phyloP scores from a whole-genome alignment of 2,888 invertebrate genomes.

The Monochamus alternatus region DNA sequence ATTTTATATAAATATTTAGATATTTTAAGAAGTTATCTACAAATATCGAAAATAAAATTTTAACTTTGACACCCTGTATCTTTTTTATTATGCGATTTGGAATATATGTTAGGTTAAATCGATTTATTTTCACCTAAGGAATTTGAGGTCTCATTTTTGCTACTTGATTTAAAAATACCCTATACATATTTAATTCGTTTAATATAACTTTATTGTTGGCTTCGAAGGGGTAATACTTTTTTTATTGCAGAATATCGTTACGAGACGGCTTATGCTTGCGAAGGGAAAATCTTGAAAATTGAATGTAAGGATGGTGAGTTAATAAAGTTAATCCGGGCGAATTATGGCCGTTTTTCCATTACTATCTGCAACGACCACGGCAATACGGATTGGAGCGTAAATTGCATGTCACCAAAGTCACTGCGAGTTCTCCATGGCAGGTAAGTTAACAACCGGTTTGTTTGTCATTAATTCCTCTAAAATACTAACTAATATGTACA shows the following conservation, averaged over 20 bases:
- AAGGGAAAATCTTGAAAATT: slow-evolving; percentile 91
- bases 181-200: too few species aligned
- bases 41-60: too few species aligned
- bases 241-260: slow-evolving; percentile 76
- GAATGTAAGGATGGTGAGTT: slow-evolving; percentile 91
- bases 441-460: slow-evolving; percentile 71
- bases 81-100: too few species aligned
- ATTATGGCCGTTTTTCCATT: slow-evolving; percentile 95
- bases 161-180: too few species aligned
- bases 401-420: slow-evolving; percentile 94
- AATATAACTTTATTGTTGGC: too few species aligned
- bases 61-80: too few species aligned
- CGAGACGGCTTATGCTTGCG: slow-evolving; percentile 94
- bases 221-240: neutral
- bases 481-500: slow-evolving; percentile 22
- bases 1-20: too few species aligned
- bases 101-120: too few species aligned
- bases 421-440: slow-evolving; percentile 90
- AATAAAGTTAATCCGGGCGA: slow-evolving; percentile 93
- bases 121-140: too few species aligned
- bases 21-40: too few species aligned
- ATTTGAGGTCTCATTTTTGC: too few species aligned
- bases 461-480: slow-evolving; percentile 19
- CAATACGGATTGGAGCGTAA: slow-evolving; percentile 96
- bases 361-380: slow-evolving; percentile 97